These are phyloP conservation scores for Camponotus pennsylvanicus DNA, from an alignment of 1,140 invertebrate genomes.

Conservation along the genomic window DNA sequence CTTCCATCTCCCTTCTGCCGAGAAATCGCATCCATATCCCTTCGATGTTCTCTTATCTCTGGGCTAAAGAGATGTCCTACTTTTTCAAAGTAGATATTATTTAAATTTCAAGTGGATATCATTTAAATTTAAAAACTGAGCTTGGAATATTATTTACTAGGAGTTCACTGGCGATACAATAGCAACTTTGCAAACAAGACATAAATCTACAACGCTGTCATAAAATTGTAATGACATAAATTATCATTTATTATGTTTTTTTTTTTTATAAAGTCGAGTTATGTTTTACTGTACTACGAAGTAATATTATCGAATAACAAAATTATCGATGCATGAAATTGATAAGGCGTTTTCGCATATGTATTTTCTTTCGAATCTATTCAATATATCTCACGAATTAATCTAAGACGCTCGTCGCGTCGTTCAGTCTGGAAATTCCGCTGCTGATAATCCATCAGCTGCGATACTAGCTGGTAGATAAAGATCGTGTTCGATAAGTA, in stretches of 20 bases:
- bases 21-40: slow-evolving; percentile 14
- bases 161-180: background rate
- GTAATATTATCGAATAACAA: background rate
- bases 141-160: slow-evolving; percentile 26
- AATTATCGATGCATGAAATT: background rate
- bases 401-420: background rate
- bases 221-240: background rate
- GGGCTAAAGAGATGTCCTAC: slow-evolving; percentile 20
- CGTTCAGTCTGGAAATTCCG: background rate
- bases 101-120: slow-evolving; percentile 44
- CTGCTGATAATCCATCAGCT: background rate
- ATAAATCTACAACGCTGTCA: background rate
- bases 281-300: background rate
- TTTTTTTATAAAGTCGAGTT: background rate
- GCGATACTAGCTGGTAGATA: background rate
- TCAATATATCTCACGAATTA: background rate
- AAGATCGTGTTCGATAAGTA: slow-evolving; percentile 18
- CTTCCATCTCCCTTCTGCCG: background rate
- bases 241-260: slow-evolving; percentile 5
- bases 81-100: slow-evolving; percentile 50
- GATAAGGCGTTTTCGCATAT: background rate
- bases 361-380: background rate
- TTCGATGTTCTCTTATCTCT: slow-evolving; percentile 11
- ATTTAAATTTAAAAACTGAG: slow-evolving; percentile 42
- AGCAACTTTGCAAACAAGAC: background rate